Conservation (phyloP, 2,888 invertebrate genomes). For the Heliconius sara region DNA sequence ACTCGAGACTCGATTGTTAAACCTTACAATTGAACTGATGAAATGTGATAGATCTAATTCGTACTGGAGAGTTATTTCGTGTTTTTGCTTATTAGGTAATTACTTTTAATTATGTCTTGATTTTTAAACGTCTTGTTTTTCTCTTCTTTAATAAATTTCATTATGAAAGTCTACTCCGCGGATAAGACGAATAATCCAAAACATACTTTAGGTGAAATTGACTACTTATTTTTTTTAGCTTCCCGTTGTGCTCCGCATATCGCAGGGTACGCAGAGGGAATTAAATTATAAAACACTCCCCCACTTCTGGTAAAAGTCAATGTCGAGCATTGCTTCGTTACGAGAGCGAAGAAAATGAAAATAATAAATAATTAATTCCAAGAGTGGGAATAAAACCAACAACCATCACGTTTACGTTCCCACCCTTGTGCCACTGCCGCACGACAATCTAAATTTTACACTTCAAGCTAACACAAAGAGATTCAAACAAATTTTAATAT, state of each 20-base stretch:
- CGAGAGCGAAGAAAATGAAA: background rate
- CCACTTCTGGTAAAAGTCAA: background rate
- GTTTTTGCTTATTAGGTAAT: background rate
- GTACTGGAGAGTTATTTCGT: background rate
- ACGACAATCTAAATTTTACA: background rate
- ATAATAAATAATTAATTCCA: no score
- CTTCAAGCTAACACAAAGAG: background rate
- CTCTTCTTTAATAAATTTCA: background rate
- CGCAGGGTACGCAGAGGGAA: background rate
- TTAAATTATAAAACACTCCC: background rate
- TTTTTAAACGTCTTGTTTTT: background rate
- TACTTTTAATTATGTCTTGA: background rate
- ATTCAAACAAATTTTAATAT: background rate
- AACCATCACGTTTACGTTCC: background rate
- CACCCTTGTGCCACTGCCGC: background rate
- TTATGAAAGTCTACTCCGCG: no score
- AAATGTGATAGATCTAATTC: slow-evolving; percentile 7
- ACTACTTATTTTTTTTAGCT: no score
- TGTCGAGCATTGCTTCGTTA: background rate
- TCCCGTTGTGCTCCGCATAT: no score
- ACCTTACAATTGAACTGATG: slow-evolving; percentile 27
- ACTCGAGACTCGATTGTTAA: slow-evolving; percentile 16
- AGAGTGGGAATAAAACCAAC: no score
- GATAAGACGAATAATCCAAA: no score
- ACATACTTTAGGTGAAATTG: no score